Evolutionary conservation across 2,888 invertebrate genomes (phyloP).

Genomic region (Tuta absoluta): DNA sequence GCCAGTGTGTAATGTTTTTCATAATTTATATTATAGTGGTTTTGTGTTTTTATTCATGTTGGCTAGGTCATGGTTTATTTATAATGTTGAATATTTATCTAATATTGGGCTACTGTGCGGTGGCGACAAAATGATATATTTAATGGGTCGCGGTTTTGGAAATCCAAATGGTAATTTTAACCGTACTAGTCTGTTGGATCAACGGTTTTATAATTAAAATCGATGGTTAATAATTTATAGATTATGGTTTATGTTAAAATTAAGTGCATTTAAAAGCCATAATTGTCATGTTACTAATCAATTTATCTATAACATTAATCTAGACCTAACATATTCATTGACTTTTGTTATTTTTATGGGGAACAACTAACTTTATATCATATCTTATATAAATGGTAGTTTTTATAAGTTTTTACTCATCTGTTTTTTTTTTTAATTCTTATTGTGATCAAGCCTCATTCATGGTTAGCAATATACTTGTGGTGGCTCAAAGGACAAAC

Average conservation of each 20-base stretch:
- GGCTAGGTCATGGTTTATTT: conserved; percentile 77
- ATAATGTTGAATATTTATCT: conserved; percentile 66
- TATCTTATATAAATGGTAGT: no score
- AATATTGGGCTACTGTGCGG: conserved; percentile 40
- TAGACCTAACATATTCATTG: neutral
- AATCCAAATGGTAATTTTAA: conserved; percentile 14
- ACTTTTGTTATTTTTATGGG: no score
- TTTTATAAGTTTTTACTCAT: no score
- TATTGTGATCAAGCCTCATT: no score
- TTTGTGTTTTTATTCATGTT: conserved; percentile 64
- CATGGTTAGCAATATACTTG: no score
- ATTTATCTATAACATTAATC: neutral
- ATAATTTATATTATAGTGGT: conserved; percentile 77
- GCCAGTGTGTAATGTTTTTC: conserved; percentile 74
- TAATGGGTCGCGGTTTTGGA: conserved; percentile 38
- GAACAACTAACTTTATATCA: no score
- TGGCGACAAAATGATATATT: conserved; percentile 44
- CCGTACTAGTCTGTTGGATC: conserved; percentile 1
- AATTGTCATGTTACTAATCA: neutral
- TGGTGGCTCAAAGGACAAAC: no score
- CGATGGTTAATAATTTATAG: conserved; percentile 12
- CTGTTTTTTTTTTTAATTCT: no score
- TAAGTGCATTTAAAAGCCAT: neutral
- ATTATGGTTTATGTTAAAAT: neutral
- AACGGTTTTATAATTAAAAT: conserved; percentile 28